Percentiles rank a stretch among this genome's conserved stretches.
phyloP scores from a whole-genome alignment of 2,113 vertebrate species.

The Cavia aperea region DNA sequence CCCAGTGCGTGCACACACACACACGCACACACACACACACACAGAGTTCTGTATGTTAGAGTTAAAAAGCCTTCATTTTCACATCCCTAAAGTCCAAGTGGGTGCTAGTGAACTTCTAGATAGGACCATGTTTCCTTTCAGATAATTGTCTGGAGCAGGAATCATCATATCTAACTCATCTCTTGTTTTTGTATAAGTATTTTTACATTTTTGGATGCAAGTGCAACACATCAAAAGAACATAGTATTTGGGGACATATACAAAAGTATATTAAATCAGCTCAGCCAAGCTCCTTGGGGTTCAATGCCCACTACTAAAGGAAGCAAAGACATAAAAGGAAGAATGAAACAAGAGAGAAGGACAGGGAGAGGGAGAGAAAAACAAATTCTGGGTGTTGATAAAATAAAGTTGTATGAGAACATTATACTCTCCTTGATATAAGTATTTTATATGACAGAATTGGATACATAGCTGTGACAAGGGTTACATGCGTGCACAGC shows the following conservation, averaged over 20 bases:
- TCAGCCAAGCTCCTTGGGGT: background rate
- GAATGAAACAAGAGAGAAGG: background rate
- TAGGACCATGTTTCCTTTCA: background rate
- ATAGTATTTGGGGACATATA: background rate
- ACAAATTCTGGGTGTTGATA: background rate
- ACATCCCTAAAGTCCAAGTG: background rate
- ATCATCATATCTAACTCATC: background rate
- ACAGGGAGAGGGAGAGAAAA: background rate
- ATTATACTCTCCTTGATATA: too few relatives aligned
- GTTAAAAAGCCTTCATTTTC: background rate
- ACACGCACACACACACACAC: background rate
- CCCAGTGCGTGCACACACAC: too few relatives aligned
- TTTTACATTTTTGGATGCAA: background rate
- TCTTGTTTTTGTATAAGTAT: background rate
- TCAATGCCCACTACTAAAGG: background rate
- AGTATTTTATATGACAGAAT: background rate
- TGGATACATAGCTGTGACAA: background rate
- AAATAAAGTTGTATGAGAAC: background rate
- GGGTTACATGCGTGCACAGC: too few relatives aligned
- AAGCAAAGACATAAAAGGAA: background rate
- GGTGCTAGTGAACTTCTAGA: background rate
- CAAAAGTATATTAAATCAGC: background rate
- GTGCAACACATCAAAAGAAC: background rate
- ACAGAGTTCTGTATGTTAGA: background rate
- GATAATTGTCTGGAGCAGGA: background rate